These are phyloP conservation scores for Caenorhabditis remanei DNA, from an alignment of 1,140 invertebrate genomes.

Conservation along the genomic window DNA sequence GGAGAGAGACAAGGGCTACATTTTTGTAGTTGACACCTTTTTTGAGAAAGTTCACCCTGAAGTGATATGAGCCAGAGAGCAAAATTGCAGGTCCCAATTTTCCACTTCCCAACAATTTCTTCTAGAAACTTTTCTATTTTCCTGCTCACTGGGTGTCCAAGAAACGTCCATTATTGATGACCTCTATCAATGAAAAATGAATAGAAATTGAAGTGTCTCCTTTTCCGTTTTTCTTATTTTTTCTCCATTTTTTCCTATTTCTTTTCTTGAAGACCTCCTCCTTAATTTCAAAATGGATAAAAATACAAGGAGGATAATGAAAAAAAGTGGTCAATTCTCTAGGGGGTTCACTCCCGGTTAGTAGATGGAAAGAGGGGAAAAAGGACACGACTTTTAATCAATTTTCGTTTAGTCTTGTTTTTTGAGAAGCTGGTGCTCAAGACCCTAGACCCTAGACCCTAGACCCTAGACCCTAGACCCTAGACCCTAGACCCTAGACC, in stretches of 20 bases:
- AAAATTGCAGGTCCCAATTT: too few species aligned
- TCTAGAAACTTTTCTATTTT: not conserved
- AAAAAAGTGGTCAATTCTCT: constrained; percentile 5
- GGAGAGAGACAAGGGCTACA: too few species aligned
- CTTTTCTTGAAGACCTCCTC: not conserved
- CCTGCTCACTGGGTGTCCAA: not conserved
- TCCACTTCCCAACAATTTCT: not conserved
- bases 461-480: too few species aligned
- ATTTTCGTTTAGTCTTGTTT: not conserved
- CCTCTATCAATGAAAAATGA: constrained; percentile 54
- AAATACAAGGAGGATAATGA: constrained; percentile 18
- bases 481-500: too few species aligned
- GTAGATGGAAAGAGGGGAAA: not conserved
- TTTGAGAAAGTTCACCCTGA: too few species aligned
- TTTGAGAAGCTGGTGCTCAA: too few species aligned
- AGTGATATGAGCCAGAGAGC: too few species aligned
- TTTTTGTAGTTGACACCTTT: too few species aligned
- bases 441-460: too few species aligned
- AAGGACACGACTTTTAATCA: constrained; percentile 44
- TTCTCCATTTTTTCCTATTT: not conserved
- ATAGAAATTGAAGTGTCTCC: constrained; percentile 39
- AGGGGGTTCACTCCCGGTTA: not conserved
- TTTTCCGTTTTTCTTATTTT: not conserved
- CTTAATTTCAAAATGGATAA: not conserved
- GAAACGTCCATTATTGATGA: constrained; percentile 53